Percentiles rank a stretch among this genome's conserved stretches.
phyloP scores from a whole-genome alignment of 2,888 invertebrate species.

The Andricus curvator region DNA sequence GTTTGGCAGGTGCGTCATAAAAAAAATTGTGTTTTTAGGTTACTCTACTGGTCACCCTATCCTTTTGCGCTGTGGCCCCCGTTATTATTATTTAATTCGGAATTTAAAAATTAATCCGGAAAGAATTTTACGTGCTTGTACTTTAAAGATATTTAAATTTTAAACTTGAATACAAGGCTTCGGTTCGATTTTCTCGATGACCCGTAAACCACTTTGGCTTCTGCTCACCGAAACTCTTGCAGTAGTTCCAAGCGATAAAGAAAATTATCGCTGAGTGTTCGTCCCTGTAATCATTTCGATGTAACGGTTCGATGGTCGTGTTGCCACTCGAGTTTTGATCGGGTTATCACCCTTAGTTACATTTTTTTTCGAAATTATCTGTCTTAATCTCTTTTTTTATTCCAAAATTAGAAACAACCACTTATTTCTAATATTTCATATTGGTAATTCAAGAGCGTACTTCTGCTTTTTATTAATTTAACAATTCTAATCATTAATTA shows the following conservation, averaged over 20 bases:
- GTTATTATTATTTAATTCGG: background rate
- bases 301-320: slow-evolving; percentile 61
- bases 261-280: slow-evolving; percentile 44
- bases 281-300: slow-evolving; percentile 64
- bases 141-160: background rate
- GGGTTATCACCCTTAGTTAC: slow-evolving; percentile 62
- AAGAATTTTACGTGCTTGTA: background rate
- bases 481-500: too few species aligned
- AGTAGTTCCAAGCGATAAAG: slow-evolving; percentile 7
- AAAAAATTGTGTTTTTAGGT: too few species aligned
- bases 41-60: too few species aligned
- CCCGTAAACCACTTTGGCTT: background rate
- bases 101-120: background rate
- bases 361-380: slow-evolving; percentile 40
- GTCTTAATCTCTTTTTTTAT: slow-evolving; percentile 46
- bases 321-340: slow-evolving; percentile 61
- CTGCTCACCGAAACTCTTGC: background rate
- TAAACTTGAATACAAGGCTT: background rate
- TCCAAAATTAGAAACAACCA: background rate
- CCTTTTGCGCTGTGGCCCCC: too few species aligned
- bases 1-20: too few species aligned
- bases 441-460: too few species aligned
- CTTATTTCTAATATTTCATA: background rate
- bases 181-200: background rate
- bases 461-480: too few species aligned